Evolutionary conservation across 2,113 vertebrate species (phyloP).

Genomic region (Hypomesus transpacificus): DNA sequence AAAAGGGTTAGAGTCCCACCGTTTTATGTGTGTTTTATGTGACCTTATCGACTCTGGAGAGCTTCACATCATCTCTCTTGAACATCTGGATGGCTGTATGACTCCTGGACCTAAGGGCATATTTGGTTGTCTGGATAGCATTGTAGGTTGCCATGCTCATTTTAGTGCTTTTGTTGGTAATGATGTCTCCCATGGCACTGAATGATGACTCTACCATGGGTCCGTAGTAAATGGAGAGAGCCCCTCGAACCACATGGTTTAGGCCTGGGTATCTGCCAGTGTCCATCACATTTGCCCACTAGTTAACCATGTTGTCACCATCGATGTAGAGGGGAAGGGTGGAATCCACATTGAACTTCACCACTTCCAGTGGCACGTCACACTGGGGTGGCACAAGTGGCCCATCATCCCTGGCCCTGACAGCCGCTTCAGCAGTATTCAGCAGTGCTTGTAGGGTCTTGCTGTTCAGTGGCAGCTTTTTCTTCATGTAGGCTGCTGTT

Average conservation of each 20-base stretch:
- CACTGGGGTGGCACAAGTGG: slow-evolving; percentile 7
- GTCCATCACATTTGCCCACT: slow-evolving; percentile 12
- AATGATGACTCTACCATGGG: slow-evolving; percentile 23
- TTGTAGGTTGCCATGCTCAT: slow-evolving; percentile 16
- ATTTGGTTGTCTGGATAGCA: slow-evolving; percentile 11
- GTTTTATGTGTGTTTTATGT: too few relatives aligned
- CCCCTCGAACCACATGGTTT: slow-evolving; percentile 18
- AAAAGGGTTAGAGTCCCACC: too few relatives aligned
- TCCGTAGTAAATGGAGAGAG: slow-evolving; percentile 17
- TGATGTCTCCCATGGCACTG: slow-evolving; percentile 16
- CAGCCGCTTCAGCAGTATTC: not conserved
- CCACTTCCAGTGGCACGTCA: slow-evolving; percentile 15
- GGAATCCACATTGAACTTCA: slow-evolving; percentile 5
- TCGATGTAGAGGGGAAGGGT: slow-evolving; percentile 5
- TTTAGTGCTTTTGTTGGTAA: not conserved
- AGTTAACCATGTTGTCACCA: slow-evolving; percentile 14
- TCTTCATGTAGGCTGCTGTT: slow-evolving; percentile 10
- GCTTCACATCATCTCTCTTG: slow-evolving; percentile 12
- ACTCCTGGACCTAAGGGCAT: not conserved
- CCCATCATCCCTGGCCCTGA: not conserved
- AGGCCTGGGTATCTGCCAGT: slow-evolving; percentile 8
- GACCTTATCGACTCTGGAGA: not conserved
- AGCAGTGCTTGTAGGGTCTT: slow-evolving; percentile 8
- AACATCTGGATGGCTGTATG: not conserved
- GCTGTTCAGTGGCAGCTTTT: slow-evolving; percentile 8